A percentile compares a stretch with the other conserved stretches of the same genome.
Evolutionary conservation across 2,113 vertebrate genomes (phyloP).

Genomic region (Bujurquina vittata): DNA sequence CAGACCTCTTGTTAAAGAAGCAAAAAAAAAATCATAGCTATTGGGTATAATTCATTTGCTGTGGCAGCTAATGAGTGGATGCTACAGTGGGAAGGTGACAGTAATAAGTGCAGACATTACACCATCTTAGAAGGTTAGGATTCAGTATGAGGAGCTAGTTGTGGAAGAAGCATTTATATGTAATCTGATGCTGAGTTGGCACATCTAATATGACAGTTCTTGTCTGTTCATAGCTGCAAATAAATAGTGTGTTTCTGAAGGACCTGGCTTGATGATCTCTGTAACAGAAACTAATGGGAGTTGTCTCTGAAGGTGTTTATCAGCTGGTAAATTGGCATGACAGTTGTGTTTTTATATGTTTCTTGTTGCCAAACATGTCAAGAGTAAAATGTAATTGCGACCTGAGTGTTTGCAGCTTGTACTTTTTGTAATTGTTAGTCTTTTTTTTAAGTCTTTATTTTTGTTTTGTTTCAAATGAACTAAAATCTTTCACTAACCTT

Average conservation of each 20-base stretch:
- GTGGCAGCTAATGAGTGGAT: conserved; percentile 68
- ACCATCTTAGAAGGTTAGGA: conserved; percentile 42
- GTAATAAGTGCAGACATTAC: conserved; percentile 61
- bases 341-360: not conserved
- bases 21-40: conserved; percentile 44
- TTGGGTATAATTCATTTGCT: conserved; percentile 66
- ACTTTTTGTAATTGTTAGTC: not conserved
- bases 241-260: conserved; percentile 6
- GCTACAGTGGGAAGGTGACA: conserved; percentile 55
- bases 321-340: not conserved
- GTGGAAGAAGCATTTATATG: conserved; percentile 33
- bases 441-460: not conserved
- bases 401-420: not conserved
- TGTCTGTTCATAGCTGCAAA: not conserved
- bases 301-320: not conserved
- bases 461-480: not conserved
- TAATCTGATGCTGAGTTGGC: conserved; percentile 32
- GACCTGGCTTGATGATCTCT: not conserved
- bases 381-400: not conserved
- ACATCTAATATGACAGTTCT: conserved; percentile 3
- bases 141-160: conserved; percentile 13
- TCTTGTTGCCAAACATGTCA: not conserved
- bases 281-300: conserved; percentile 3
- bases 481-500: not conserved
- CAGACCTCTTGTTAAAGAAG: conserved; percentile 68